Conservation (phyloP, 2,888 invertebrate species). For the Leistus spinibarbis region DNA sequence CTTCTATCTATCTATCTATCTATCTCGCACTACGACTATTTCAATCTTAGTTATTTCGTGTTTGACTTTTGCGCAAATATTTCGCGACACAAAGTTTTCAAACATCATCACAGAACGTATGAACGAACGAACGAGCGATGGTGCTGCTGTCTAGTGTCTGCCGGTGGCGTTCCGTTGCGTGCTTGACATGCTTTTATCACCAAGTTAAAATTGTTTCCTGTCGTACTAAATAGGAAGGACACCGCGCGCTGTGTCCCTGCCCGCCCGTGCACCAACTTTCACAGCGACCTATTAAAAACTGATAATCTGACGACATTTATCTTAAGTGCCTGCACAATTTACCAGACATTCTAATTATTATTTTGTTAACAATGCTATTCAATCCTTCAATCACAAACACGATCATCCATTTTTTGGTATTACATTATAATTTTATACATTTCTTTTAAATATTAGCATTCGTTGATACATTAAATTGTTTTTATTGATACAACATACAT, state of each 20-base stretch:
- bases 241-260: background rate
- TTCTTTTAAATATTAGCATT: too few species aligned
- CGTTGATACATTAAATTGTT: too few species aligned
- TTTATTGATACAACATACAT: too few species aligned
- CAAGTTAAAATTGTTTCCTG: slow-evolving; percentile 9
- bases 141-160: too few species aligned
- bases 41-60: background rate
- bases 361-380: background rate
- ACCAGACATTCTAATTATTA: slow-evolving; percentile 6
- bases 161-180: background rate
- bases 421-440: too few species aligned
- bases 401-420: too few species aligned
- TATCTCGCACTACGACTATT: background rate
- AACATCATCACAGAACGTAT: background rate
- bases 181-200: slow-evolving; percentile 24
- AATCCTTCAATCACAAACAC: background rate
- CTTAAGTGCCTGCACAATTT: slow-evolving; percentile 24
- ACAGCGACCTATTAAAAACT: slow-evolving; percentile 14
- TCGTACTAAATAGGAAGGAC: background rate
- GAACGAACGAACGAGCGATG: too few species aligned
- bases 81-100: background rate
- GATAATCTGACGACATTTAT: slow-evolving; percentile 15
- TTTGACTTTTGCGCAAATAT: background rate
- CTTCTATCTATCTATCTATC: background rate
- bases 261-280: too few species aligned